phyloP scores from a whole-genome alignment of 1,140 invertebrate species.

The Formica selysi region DNA sequence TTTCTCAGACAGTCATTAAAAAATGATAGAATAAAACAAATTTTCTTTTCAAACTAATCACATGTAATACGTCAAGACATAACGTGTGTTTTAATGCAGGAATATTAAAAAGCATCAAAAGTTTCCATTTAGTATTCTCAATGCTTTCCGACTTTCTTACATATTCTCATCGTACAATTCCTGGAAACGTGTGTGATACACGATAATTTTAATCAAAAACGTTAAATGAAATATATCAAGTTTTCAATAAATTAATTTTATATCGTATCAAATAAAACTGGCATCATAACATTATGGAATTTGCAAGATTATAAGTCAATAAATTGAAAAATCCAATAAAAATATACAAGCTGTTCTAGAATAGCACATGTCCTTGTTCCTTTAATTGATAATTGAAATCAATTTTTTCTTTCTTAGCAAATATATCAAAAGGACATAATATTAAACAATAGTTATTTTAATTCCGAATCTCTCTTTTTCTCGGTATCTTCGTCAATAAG shows the following conservation, averaged over 20 bases:
- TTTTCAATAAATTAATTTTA: conserved; percentile 17
- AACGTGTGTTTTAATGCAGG: conserved; percentile 21
- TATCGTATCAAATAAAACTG: conserved; percentile 13
- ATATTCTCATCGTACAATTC: conserved; percentile 24
- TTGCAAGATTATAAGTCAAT: conserved; percentile 6
- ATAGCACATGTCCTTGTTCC: not conserved
- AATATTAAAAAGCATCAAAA: conserved; percentile 36
- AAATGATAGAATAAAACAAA: conserved; percentile 64
- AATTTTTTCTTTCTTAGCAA: not conserved
- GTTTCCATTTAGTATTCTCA: conserved; percentile 19
- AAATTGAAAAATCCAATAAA: conserved; percentile 1
- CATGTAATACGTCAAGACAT: conserved; percentile 35
- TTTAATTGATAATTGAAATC: not conserved
- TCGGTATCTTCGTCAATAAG: no score
- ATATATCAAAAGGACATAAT: not conserved
- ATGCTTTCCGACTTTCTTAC: conserved; percentile 21
- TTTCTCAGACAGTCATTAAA: conserved; percentile 49
- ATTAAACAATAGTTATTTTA: not conserved
- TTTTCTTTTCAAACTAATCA: conserved; percentile 53
- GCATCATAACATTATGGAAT: not conserved
- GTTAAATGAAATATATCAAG: conserved; percentile 3
- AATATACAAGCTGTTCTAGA: conserved; percentile 20
- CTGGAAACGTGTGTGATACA: conserved; percentile 8
- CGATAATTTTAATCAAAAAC: conserved; percentile 21
- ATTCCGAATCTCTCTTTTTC: not conserved